Base-by-base conservation (phyloP, 2,888 invertebrate species). In the Crossocerus cetratus region DNA sequence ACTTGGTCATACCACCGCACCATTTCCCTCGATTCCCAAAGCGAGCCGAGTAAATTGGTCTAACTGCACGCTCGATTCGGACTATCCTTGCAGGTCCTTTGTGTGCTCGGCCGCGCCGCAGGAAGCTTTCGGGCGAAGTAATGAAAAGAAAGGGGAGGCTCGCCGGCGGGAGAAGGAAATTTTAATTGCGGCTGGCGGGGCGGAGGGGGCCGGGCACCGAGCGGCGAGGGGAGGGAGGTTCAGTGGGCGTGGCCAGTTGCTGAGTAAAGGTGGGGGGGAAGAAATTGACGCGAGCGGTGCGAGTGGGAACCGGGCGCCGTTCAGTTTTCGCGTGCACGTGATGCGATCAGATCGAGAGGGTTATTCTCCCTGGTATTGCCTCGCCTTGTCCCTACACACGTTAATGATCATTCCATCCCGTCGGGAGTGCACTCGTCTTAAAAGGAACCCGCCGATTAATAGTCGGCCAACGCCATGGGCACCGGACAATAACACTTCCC, bases 281-380 rank as follows among this genome's bases (percentile, higher is more conserved):
- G 49, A 49, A 43, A 16, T 49, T 16, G 49, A 49, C 14, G 49
- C n/a, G 49, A 49, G 8, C 16, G 49, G 62, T 18, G 64, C 63
- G 66, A 66, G 69, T 63, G 69, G 65, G 76, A 83, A 32, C 32
- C 32, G 32, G 70, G 79, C 63, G 78, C 72, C 76, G 78, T 72
- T 84, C 77, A 85, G 83, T 85, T 83, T 81, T 71, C 80, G 81
- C 81, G 81, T 77, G 80, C 85, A 84, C 84, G 85, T 83, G 85
- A 85, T 80, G 80, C 78, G 82, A 81, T 72, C 77, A 67, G 75
- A 80, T 72, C 73, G 78, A 44, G 55, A 71, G 67, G 56, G 49
- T 49, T 49, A 49, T 65, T 59, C 65, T 32, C 32, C 32, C 32
- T 32, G 32, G 8, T 32, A 32, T 32, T 32, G 32, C 32, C 32